Percentiles rank a stretch among this genome's conserved stretches.
phyloP scores from a whole-genome alignment of 2,113 vertebrate genomes.

The Columbina picui region DNA sequence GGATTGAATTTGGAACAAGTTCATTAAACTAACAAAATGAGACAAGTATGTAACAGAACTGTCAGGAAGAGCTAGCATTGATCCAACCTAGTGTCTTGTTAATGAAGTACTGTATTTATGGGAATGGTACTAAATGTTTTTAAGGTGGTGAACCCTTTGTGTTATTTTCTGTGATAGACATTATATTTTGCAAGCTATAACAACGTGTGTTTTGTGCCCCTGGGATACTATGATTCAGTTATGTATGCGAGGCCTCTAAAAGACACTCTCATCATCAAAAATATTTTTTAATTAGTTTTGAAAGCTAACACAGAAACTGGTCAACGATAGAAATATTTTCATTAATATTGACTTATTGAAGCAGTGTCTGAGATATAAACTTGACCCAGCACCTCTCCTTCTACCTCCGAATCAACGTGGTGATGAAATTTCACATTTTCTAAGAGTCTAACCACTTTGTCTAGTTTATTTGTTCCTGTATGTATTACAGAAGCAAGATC shows the following conservation, averaged over 20 bases:
- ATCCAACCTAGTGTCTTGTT: not conserved
- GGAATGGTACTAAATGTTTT: not conserved
- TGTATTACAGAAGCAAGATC: not conserved
- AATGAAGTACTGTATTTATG: not conserved
- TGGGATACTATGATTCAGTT: not conserved
- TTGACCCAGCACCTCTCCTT: not conserved
- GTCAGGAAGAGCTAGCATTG: not conserved
- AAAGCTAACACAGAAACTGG: not conserved
- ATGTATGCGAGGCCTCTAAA: not conserved
- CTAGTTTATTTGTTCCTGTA: not conserved
- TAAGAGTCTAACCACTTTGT: not conserved
- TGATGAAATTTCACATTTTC: not conserved
- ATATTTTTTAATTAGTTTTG: not conserved
- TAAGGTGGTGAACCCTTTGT: not conserved
- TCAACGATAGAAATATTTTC: not conserved
- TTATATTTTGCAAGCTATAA: not conserved
- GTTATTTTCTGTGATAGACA: not conserved
- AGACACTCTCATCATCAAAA: not conserved
- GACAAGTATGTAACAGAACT: not conserved
- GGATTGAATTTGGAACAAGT: not conserved
- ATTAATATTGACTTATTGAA: not conserved
- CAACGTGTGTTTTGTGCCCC: not conserved
- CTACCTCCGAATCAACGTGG: not conserved
- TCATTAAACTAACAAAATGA: slow-evolving; percentile 26
- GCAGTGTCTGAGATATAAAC: not conserved